These are phyloP conservation scores for Cyclophora albipunctata DNA, from an alignment of 2,888 invertebrate species.

Conservation along the genomic window DNA sequence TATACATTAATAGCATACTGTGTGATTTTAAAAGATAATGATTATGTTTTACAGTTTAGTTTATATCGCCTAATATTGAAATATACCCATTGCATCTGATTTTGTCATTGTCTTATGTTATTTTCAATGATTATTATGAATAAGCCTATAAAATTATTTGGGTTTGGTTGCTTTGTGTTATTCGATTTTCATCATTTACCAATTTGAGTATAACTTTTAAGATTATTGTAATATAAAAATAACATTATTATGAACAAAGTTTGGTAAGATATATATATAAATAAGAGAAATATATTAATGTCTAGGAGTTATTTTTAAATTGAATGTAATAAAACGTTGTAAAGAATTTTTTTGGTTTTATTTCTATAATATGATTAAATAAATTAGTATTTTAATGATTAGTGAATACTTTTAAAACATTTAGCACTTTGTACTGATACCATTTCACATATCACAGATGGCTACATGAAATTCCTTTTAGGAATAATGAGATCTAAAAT, in stretches of 20 bases:
- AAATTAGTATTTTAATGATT: conserved; percentile 4
- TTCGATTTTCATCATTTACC: too few species aligned
- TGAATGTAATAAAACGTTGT: conserved; percentile 51
- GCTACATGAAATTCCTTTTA: conserved; percentile 19
- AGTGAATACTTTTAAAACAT: neutral
- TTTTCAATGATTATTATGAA: too few species aligned
- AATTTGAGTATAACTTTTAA: conserved; percentile 3
- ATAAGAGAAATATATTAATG: conserved; percentile 34
- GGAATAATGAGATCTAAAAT: conserved; percentile 12
- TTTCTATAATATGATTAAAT: conserved; percentile 1
- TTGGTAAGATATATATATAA: conserved; percentile 39
- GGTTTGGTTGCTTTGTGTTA: too few species aligned
- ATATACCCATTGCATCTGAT: too few species aligned
- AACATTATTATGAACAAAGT: conserved; percentile 44
- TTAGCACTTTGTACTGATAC: conserved; percentile 22
- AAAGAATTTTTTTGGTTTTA: conserved; percentile 17
- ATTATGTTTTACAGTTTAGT: too few species aligned
- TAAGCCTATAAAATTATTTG: too few species aligned
- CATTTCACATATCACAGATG: conserved; percentile 29
- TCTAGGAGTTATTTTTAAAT: conserved; percentile 55
- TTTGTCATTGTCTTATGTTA: too few species aligned
- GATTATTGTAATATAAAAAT: conserved; percentile 10
- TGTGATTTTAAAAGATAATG: too few species aligned
- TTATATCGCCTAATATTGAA: too few species aligned
- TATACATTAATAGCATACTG: too few species aligned